Evolutionary conservation across 2,797 vertebrate genomes (phyloP).

Genomic region (Lagorchestes hirsutus): DNA sequence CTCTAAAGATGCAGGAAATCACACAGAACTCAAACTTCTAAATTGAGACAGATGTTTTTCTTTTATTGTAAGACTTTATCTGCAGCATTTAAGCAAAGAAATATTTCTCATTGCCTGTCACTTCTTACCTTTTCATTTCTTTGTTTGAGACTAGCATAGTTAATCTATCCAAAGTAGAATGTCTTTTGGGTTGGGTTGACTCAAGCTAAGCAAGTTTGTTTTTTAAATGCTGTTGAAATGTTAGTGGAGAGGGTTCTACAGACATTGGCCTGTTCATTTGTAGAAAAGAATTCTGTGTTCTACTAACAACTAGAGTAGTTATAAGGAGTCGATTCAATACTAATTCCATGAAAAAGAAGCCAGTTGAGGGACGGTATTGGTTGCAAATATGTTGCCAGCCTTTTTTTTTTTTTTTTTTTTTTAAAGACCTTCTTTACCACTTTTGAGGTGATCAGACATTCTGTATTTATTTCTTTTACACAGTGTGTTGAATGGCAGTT

Average conservation of each 20-base stretch:
- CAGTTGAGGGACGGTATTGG: conserved; percentile 29
- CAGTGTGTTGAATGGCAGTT: conserved; percentile 6
- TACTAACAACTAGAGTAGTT: not conserved
- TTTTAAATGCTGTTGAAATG: not conserved
- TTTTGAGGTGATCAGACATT: conserved; percentile 39
- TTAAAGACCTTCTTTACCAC: conserved; percentile 8
- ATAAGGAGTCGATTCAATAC: conserved; percentile 28
- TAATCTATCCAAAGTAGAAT: conserved; percentile 39
- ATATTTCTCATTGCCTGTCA: conserved; percentile 58
- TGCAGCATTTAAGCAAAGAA: conserved; percentile 68
- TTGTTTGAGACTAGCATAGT: conserved; percentile 44
- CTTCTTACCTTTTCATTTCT: conserved; percentile 43
- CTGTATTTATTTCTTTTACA: conserved; percentile 27
- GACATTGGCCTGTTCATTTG: not conserved
- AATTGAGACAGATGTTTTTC: conserved; percentile 79
- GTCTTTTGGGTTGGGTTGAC: not conserved
- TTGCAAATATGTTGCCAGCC: conserved; percentile 10
- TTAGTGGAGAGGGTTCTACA: not conserved
- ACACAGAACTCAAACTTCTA: conserved; percentile 80
- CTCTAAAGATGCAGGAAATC: conserved; percentile 81
- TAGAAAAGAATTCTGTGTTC: conserved; percentile 38
- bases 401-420: not conserved
- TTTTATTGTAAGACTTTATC: conserved; percentile 76
- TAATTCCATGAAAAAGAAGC: conserved; percentile 32
- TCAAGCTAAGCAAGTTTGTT: not conserved